These are phyloP conservation scores for Paedocypris micromegethes DNA, from an alignment of 2,797 vertebrate species.

Conservation along the genomic window DNA sequence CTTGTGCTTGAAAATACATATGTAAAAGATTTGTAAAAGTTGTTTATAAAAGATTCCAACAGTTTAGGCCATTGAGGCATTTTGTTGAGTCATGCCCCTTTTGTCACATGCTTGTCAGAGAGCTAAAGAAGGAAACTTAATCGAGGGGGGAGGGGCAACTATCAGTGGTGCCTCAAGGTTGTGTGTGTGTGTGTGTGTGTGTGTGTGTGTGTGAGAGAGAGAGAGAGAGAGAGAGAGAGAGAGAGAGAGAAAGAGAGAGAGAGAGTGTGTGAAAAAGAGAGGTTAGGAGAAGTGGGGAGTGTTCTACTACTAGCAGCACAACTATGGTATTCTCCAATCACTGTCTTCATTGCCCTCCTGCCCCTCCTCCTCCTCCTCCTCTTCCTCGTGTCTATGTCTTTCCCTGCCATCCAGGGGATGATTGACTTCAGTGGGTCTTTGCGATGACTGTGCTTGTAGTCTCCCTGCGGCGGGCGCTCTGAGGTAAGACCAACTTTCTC, in stretches of 20 bases:
- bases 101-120: slow-evolving; percentile 55
- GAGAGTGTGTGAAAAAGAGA: slow-evolving; percentile 25
- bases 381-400: background rate
- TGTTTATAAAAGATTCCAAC: slow-evolving; percentile 1
- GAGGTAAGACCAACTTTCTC: slow-evolving; percentile 50
- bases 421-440: slow-evolving; percentile 44
- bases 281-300: slow-evolving; percentile 20
- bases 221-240: slow-evolving; percentile 25
- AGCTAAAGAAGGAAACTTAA: slow-evolving; percentile 49
- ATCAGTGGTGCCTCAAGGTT: slow-evolving; percentile 42
- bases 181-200: slow-evolving; percentile 23
- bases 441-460: slow-evolving; percentile 49
- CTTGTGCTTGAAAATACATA: too few relatives aligned
- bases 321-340: slow-evolving; percentile 40
- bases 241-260: slow-evolving; percentile 8
- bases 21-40: background rate
- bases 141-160: slow-evolving; percentile 34
- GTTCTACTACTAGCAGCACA: slow-evolving; percentile 28
- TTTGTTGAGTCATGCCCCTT: slow-evolving; percentile 51
- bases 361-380: slow-evolving; percentile 31
- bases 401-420: slow-evolving; percentile 24
- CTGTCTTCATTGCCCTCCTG: slow-evolving; percentile 24
- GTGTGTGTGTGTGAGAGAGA: background rate
- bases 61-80: slow-evolving; percentile 25
- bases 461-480: slow-evolving; percentile 50